Base-by-base conservation (phyloP, 2,888 invertebrate species). In the Margaritifera margaritifera region DNA sequence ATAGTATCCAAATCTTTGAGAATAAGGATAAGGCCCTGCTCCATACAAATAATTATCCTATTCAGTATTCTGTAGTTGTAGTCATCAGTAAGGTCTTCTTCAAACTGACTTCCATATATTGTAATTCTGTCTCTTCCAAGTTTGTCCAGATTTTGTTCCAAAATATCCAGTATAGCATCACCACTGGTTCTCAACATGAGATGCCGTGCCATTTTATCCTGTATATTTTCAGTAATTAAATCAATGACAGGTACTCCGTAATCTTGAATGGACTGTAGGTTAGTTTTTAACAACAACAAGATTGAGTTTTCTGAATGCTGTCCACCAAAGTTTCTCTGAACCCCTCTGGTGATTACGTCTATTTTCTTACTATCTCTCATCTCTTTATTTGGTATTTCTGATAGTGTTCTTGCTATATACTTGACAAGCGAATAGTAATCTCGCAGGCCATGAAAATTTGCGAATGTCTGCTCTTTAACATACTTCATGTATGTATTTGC, bases 301-400 rank as follows among this genome's bases (percentile, higher is more conserved):
- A n/a, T n/a, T n/a, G 27, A 42, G 5, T 63, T 60, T 71, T 78
- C 78, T 19, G 63, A 31, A 15, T 77, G 69, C 1, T 78, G 62
- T 25, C 83, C 83, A 51, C 81, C 80, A 74, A 83, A 80, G 53
- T 83, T 83, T 50, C 83, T 72, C 57, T 72, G 71, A 52, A 83
- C 64, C 6, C 83, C 83, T 60, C 66, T 67, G 6, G 71, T 25
- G 19, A 80, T 66, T 19, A 75, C 62, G 4, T 19, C 25, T 4
- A 42, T 51, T 57, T 72, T 69, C 0, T 69, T 61, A 64, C 64
- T 60, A 54, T 62, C 57, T 18, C 64, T 58, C 18, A 60, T 15
- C 2, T 50, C n/a, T 60, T 62, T 19, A 25, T 67, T 22, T 15
- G 0, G 54, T 50, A 42, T 57, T 4, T 53, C 51, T 0, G 63